Conservation (phyloP, 2,888 invertebrate species). For the Thereva nobilitata region DNA sequence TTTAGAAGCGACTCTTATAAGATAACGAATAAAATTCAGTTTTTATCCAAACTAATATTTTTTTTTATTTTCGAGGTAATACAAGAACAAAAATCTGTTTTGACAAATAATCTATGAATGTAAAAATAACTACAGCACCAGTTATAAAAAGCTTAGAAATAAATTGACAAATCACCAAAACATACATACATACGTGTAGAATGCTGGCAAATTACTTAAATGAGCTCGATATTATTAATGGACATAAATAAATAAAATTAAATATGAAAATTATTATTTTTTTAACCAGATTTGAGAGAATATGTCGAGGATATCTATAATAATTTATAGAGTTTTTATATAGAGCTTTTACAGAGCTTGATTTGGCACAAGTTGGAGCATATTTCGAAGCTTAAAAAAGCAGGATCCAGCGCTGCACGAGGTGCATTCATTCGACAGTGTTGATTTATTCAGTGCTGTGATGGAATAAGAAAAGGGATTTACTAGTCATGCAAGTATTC, state of each 20-base stretch:
- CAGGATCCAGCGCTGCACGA: conserved; percentile 52
- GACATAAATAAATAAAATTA: conserved; percentile 15
- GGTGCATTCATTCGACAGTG: conserved; percentile 49
- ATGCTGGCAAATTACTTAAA: conserved; percentile 19
- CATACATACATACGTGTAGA: conserved; percentile 28
- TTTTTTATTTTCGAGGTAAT: conserved; percentile 30
- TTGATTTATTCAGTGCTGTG: conserved; percentile 51
- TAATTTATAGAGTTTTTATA: conserved; percentile 9
- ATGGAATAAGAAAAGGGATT: conserved; percentile 50
- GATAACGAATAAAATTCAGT: background rate
- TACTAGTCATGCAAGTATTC: conserved; percentile 37
- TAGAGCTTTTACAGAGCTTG: conserved; percentile 18
- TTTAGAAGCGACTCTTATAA: too few species aligned
- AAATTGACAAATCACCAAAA: conserved; percentile 27
- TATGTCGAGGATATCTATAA: conserved; percentile 13
- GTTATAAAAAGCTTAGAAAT: conserved; percentile 35
- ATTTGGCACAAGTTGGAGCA: conserved; percentile 43
- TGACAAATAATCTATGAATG: conserved; percentile 27
- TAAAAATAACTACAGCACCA: conserved; percentile 30
- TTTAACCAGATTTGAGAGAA: too few species aligned
- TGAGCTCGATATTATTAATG: background rate
- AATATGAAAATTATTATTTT: conserved; percentile 24
- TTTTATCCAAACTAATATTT: conserved; percentile 14
- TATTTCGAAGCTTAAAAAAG: conserved; percentile 44
- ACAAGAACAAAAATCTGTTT: conserved; percentile 33